Evolutionary conservation across 2,797 vertebrate species (phyloP), one percentile per base, ranked within the genome.

Genomic region (Sebastes reedi): DNA sequence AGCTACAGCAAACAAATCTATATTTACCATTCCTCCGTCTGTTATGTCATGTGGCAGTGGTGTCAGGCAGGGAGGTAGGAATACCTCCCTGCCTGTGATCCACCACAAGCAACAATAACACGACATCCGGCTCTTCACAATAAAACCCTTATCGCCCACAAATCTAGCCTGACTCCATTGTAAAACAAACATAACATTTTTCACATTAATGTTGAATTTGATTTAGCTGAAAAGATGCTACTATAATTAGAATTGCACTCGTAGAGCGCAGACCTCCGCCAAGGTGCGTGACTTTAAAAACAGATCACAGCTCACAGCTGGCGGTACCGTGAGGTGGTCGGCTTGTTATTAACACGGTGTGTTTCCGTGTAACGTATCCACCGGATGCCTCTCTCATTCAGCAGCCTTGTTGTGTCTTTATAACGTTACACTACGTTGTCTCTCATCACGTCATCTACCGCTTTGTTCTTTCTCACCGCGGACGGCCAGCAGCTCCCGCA

Each of bases 21-120:
- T 73, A 75, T 69, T 77, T 9, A 42, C 34, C 69, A 22, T 54
- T 67, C 16, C 20, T 70, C n/a, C 4, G 1, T 73, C n/a, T 66
- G 72, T 39, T 81, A 83, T 79, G 71, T 72, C 67, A 69, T 50
- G 72, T 20, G 10, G 74, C 32, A 24, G 27, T 30, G 65, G 9
- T 50, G 46, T 50, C 42, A 67, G 82, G 52, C 7, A 29, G 64
- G 46, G 25, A 76, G 59, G 32, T 50, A 5, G 32, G 61, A 14
- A 8, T 24, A 11, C 56, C 56, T 76, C 18, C 56, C 52, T 39
- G 59, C 24, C 39, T 58, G 20, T 29, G 10, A 67, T 36, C 29
- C 22, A n/a, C 20, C 61, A 62, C 12, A 54, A 22, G 46, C 72
- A 55, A 59, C 24, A 76, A n/a, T n/a, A 69, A 39, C 12, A 67